A percentile compares a stretch with the other conserved stretches of the same genome.
Evolutionary conservation across 2,113 vertebrate genomes (phyloP).

Genomic region (Xiphophorus maculatus): DNA sequence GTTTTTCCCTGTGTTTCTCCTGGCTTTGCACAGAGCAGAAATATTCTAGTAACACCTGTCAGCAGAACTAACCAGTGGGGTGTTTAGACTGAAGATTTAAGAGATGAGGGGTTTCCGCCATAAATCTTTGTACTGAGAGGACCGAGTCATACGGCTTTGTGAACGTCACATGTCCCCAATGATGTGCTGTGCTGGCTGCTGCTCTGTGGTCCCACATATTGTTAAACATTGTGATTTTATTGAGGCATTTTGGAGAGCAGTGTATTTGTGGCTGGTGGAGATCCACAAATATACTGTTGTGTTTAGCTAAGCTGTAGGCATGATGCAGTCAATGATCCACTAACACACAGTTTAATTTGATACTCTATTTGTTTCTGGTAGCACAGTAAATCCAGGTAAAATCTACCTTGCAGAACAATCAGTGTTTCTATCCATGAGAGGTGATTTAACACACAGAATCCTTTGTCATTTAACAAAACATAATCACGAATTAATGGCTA

Average conservation of each 20-base stretch:
- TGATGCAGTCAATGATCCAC: not conserved
- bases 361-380: not conserved
- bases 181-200: constrained; percentile 1
- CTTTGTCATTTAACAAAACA: no score
- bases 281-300: constrained; percentile 14
- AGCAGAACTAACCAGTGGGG: constrained; percentile 15
- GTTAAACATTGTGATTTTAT: constrained; percentile 11
- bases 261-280: constrained; percentile 5
- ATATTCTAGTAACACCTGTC: constrained; percentile 10
- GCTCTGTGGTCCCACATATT: constrained; percentile 10
- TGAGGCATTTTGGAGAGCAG: constrained; percentile 24
- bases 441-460: no score
- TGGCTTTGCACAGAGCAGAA: constrained; percentile 6
- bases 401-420: not conserved
- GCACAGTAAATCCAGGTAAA: constrained; percentile 15
- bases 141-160: constrained; percentile 30
- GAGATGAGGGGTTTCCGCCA: constrained; percentile 25
- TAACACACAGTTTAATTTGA: constrained; percentile 10
- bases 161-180: constrained; percentile 18
- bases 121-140: constrained; percentile 8
- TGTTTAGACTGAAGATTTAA: constrained; percentile 34
- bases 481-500: not conserved
- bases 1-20: constrained; percentile 31
- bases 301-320: constrained; percentile 14
- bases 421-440: not conserved